Evolutionary conservation across 2,113 vertebrate genomes (phyloP).

Genomic region (Nibea albiflora): DNA sequence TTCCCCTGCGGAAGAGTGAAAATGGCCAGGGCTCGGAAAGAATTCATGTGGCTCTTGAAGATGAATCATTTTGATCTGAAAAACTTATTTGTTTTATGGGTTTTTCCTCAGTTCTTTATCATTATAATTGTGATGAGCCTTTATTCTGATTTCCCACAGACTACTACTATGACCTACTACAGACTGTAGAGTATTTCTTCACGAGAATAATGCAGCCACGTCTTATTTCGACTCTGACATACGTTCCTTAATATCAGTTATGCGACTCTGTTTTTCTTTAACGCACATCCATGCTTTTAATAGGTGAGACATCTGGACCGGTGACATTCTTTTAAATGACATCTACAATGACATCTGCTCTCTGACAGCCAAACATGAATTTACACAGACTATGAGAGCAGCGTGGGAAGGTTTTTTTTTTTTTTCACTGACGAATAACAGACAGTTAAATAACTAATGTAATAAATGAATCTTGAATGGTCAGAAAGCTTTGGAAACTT

Average conservation of each 20-base stretch:
- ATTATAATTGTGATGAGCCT: background rate
- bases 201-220: background rate
- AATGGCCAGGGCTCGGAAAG: background rate
- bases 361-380: conserved; percentile 22
- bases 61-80: background rate
- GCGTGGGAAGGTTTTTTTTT: background rate
- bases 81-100: background rate
- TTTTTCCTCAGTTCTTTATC: background rate
- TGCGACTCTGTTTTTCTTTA: background rate
- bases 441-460: conserved; percentile 17
- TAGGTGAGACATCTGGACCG: conserved; percentile 43
- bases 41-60: background rate
- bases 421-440: conserved; percentile 13
- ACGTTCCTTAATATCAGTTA: background rate
- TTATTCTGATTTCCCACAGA: too few relatives aligned
- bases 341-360: conserved; percentile 25
- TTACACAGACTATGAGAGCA: background rate
- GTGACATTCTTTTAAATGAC: conserved; percentile 63
- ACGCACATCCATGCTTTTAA: conserved; percentile 27
- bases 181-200: background rate
- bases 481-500: too few relatives aligned
- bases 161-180: too few relatives aligned
- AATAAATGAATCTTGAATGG: background rate
- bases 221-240: conserved; percentile 4
- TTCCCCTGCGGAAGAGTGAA: conserved; percentile 8